phyloP scores from a whole-genome alignment of 1,140 invertebrate genomes.

The Drosophila nigromelanica region DNA sequence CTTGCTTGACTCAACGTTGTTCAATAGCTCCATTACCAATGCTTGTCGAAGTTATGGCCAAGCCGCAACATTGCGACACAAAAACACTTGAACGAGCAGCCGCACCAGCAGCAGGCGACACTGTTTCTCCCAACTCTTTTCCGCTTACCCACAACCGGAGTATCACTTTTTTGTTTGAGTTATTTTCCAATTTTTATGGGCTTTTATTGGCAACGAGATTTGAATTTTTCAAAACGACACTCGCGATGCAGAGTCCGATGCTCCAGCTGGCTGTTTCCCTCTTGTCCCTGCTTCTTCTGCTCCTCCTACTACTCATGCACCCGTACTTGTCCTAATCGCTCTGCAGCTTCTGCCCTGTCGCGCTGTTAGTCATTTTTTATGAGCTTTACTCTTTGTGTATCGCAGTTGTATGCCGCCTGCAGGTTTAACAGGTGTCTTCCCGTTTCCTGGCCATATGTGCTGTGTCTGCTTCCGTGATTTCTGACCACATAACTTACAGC shows the following conservation, averaged over 20 bases:
- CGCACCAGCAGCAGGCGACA: background rate
- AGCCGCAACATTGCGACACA: conserved; percentile 75
- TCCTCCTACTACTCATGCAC: background rate
- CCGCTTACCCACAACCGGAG: background rate
- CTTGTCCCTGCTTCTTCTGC: background rate
- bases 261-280: background rate
- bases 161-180: conserved; percentile 64
- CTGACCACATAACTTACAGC: conserved; percentile 72
- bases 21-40: conserved; percentile 43
- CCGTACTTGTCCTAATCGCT: conserved; percentile 27
- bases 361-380: conserved; percentile 73
- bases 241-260: conserved; percentile 39
- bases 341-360: conserved; percentile 17
- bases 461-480: conserved; percentile 46
- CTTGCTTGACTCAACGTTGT: conserved; percentile 22
- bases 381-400: conserved; percentile 25
- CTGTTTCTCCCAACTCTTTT: conserved; percentile 1
- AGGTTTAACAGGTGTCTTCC: conserved; percentile 52
- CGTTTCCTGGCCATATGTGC: conserved; percentile 16
- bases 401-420: conserved; percentile 35
- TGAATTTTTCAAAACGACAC: conserved; percentile 82
- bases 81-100: conserved; percentile 65
- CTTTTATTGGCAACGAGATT: conserved; percentile 84
- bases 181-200: conserved; percentile 83
- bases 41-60: conserved; percentile 52